Conservation (phyloP, 2,113 vertebrate genomes). For the Ceratotherium simum region DNA sequence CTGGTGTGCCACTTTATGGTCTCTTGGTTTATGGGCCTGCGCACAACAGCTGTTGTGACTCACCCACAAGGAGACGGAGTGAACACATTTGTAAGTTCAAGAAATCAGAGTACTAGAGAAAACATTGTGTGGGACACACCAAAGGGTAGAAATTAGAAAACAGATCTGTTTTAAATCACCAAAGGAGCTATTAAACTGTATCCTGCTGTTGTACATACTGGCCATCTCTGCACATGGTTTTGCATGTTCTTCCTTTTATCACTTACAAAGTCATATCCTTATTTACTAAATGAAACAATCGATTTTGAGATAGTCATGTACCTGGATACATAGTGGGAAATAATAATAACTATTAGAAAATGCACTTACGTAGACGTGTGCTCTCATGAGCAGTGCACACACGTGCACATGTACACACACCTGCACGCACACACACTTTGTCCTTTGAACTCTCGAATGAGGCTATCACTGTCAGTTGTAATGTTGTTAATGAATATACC, state of each 20-base stretch:
- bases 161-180: neutral
- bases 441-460: neutral
- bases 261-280: neutral
- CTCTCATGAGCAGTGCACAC: neutral
- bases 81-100: neutral
- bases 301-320: neutral
- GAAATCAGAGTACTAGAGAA: neutral
- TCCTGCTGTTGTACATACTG: rapidly evolving
- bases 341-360: neutral
- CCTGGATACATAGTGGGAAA: neutral
- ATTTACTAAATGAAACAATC: neutral
- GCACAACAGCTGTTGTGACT: neutral
- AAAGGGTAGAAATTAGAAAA: neutral
- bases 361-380: too few species aligned
- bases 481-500: neutral
- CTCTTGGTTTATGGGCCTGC: neutral
- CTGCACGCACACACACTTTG: rapidly evolving
- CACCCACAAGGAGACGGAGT: neutral
- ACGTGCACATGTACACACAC: rapidly evolving
- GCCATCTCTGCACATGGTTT: neutral
- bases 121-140: neutral
- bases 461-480: neutral
- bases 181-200: neutral
- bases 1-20: neutral
- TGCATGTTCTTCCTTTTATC: neutral